Evolutionary conservation across 1,140 invertebrate genomes (phyloP).

Genomic region (Antheraea mylitta): DNA sequence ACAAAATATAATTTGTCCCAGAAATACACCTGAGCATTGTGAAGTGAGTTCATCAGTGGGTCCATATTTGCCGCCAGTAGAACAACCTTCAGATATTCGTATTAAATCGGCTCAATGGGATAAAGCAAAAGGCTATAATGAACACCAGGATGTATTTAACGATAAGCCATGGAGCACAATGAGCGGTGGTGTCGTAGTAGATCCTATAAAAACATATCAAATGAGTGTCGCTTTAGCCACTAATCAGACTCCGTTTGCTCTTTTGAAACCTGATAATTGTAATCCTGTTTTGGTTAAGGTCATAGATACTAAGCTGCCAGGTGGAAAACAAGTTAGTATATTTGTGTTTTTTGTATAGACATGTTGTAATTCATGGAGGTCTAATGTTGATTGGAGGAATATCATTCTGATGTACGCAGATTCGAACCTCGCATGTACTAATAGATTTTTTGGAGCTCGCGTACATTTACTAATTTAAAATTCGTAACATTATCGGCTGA

Average conservation of each 20-base stretch:
- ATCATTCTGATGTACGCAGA: too few relatives aligned
- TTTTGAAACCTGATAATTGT: slow-evolving; percentile 58
- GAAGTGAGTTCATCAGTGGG: slow-evolving; percentile 61
- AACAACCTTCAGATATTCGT: slow-evolving; percentile 25
- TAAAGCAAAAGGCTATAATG: slow-evolving; percentile 23
- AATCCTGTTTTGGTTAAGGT: slow-evolving; percentile 66
- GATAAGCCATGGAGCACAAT: slow-evolving; percentile 31
- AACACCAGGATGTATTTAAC: slow-evolving; percentile 32
- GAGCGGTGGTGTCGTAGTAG: slow-evolving; percentile 57
- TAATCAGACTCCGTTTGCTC: slow-evolving; percentile 63
- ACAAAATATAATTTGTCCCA: slow-evolving; percentile 17
- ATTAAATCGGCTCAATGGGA: slow-evolving; percentile 28
- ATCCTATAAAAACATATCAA: slow-evolving; percentile 68
- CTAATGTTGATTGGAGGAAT: too few relatives aligned
- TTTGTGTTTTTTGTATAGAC: background rate
- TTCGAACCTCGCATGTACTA: too few relatives aligned
- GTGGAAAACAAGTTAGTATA: slow-evolving; percentile 57
- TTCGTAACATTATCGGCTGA: too few relatives aligned
- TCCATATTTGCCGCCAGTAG: slow-evolving; percentile 40
- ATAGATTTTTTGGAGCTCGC: too few relatives aligned
- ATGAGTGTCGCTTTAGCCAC: slow-evolving; percentile 65
- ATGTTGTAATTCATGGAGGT: too few relatives aligned
- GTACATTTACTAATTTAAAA: too few relatives aligned
- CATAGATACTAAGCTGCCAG: slow-evolving; percentile 57
- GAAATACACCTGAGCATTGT: slow-evolving; percentile 42